Conservation (phyloP, 2,113 vertebrate species). For the Panthera tigris region DNA sequence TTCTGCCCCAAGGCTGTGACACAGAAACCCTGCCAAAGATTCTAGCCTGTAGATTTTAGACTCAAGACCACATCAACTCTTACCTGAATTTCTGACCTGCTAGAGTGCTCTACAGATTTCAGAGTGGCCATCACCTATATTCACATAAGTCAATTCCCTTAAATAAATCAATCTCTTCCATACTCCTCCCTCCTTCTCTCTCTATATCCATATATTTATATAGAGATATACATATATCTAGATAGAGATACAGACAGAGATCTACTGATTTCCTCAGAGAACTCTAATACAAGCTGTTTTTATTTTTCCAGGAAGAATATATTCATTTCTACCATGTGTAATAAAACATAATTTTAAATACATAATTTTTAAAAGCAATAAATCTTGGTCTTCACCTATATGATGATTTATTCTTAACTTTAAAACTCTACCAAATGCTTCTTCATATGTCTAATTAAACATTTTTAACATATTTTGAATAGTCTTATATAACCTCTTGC, state of each 20-base stretch:
- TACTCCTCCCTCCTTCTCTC: neutral
- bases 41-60: neutral
- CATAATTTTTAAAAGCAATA: neutral
- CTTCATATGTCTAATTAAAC: neutral
- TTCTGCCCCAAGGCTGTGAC: neutral
- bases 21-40: neutral
- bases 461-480: neutral
- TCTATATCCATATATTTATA: neutral
- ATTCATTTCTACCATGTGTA: constrained; percentile 9
- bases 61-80: neutral
- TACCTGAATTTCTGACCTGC: neutral
- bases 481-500: neutral
- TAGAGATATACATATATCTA: neutral
- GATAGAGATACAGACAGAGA: neutral
- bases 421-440: constrained; percentile 36
- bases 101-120: neutral
- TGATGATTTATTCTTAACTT: constrained; percentile 13
- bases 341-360: neutral
- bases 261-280: neutral
- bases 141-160: neutral
- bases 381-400: neutral
- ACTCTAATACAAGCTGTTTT: neutral
- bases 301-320: neutral
- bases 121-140: neutral
- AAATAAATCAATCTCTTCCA: neutral